Conservation (phyloP, 2,888 invertebrate genomes). For the Tetramorium bicarinatum region DNA sequence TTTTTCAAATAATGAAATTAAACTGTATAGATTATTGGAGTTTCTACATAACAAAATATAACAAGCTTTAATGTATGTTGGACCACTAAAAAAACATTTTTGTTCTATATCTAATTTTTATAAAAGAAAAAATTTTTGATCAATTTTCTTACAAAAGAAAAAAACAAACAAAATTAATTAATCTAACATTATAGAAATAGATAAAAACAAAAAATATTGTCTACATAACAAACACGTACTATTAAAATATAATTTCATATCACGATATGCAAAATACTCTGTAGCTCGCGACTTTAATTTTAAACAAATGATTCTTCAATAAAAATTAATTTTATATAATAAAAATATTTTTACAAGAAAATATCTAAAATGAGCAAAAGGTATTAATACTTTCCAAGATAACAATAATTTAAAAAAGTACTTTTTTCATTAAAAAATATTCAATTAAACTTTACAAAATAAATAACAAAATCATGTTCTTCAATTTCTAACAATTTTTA, state of each 20-base stretch:
- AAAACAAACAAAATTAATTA: not conserved
- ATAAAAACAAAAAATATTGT: not conserved
- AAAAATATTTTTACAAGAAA: not conserved
- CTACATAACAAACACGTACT: not conserved
- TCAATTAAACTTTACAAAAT: not conserved
- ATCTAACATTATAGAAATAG: slow-evolving; percentile 6
- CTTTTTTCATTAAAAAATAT: not conserved
- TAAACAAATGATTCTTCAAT: not conserved
- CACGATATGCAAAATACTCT: not conserved
- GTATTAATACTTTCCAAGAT: not conserved
- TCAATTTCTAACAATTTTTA: not conserved
- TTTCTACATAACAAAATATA: not conserved
- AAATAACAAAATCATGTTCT: not conserved
- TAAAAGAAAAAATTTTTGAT: not conserved
- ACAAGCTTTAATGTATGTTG: not conserved
- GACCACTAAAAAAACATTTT: not conserved
- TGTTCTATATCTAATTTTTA: not conserved
- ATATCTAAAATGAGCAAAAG: not conserved
- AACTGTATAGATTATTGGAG: not conserved
- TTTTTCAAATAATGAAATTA: not conserved
- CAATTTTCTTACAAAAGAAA: too few relatives aligned
- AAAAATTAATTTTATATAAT: not conserved
- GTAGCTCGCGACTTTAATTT: not conserved
- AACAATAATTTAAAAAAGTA: not conserved
- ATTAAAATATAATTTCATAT: not conserved